Evolutionary conservation across 2,113 vertebrate species (phyloP).

Genomic region (Octodon degus): DNA sequence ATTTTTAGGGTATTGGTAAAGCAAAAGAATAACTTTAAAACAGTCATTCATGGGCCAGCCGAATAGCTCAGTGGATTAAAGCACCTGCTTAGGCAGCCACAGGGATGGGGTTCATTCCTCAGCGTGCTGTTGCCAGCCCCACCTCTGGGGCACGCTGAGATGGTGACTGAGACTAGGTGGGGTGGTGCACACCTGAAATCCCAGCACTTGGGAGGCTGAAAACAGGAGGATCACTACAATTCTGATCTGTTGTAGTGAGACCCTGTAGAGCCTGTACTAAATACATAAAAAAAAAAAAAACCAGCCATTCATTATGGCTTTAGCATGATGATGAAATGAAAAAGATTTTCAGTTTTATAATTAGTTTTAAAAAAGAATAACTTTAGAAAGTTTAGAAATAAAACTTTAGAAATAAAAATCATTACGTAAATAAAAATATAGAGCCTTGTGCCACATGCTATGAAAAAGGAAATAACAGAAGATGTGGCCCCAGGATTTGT

Average conservation of each 20-base stretch:
- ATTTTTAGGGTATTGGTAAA: background rate
- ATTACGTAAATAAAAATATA: background rate
- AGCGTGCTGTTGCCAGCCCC: too few species aligned
- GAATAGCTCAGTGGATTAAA: too few species aligned
- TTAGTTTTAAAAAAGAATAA: constrained; percentile 19
- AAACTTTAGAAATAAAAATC: constrained; percentile 54
- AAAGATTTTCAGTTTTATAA: background rate
- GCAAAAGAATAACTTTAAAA: background rate
- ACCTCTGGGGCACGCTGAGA: too few species aligned
- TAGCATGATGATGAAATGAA: background rate
- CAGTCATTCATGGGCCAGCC: background rate
- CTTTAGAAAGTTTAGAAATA: too few species aligned
- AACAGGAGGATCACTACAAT: too few species aligned
- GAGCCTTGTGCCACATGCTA: background rate
- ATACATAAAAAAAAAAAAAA: background rate
- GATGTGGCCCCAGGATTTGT: background rate
- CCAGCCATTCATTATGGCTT: background rate
- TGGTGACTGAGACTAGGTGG: too few species aligned
- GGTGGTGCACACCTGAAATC: too few species aligned
- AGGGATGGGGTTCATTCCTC: too few species aligned
- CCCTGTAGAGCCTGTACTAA: too few species aligned
- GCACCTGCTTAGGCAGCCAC: too few species aligned
- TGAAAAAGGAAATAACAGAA: constrained; percentile 43
- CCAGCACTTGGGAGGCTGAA: too few species aligned
- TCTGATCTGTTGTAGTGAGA: too few species aligned